These are phyloP conservation scores for Belonocnema kinseyi DNA, from an alignment of 1,140 invertebrate species.

Conservation along the genomic window DNA sequence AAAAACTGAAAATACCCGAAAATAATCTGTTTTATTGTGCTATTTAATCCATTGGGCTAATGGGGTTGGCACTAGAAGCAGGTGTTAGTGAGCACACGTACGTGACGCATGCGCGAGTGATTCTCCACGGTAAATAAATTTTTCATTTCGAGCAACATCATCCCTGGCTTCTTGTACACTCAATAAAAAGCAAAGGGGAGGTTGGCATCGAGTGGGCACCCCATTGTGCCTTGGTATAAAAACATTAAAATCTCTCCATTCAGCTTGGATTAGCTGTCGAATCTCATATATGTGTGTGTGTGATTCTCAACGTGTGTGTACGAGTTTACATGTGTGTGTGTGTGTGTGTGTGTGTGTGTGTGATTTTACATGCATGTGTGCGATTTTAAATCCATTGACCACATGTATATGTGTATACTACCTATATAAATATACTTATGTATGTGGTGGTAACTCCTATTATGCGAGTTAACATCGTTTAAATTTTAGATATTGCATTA, in stretches of 20 bases:
- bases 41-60: background rate
- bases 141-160: conserved; percentile 65
- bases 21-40: background rate
- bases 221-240: conserved; percentile 74
- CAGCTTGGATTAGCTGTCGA: conserved; percentile 69
- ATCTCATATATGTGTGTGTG: conserved; percentile 45
- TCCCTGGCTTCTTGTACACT: conserved; percentile 64
- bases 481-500: no score
- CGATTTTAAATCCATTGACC: conserved; percentile 33
- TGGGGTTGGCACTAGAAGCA: conserved; percentile 4
- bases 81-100: conserved; percentile 19
- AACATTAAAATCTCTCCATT: conserved; percentile 76
- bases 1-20: no score
- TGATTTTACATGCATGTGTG: conserved; percentile 46
- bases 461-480: no score
- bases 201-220: conserved; percentile 72
- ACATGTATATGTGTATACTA: conserved; percentile 9
- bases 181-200: conserved; percentile 72
- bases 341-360: conserved; percentile 39
- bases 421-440: conserved; percentile 39
- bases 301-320: conserved; percentile 37
- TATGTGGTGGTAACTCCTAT: background rate
- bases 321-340: conserved; percentile 46
- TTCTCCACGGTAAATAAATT: conserved; percentile 65
- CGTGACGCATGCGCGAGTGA: conserved; percentile 24